A percentile compares a stretch with the other conserved stretches of the same genome.
Evolutionary conservation across 1,140 invertebrate genomes (phyloP).

Genomic region (Bombus haemorrhoidalis): DNA sequence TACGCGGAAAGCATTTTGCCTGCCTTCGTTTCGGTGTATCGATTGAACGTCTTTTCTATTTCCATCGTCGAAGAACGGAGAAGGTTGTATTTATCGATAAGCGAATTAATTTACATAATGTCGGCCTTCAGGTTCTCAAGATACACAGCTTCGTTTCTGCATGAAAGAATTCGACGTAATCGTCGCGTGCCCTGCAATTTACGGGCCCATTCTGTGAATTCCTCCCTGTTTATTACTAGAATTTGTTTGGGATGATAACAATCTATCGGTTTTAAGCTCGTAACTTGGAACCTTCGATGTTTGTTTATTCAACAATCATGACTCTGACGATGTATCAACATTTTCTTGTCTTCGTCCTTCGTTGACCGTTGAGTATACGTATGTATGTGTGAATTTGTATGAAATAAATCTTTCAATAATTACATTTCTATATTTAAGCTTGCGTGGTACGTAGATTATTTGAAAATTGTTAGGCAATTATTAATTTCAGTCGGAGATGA

Average conservation of each 20-base stretch:
- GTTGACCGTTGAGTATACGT: neutral
- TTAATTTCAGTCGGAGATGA: neutral
- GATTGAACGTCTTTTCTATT: slow-evolving; percentile 18
- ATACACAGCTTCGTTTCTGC: slow-evolving; percentile 24
- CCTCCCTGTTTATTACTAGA: neutral
- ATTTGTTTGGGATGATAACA: neutral
- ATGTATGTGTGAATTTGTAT: neutral
- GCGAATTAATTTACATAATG: slow-evolving; percentile 47
- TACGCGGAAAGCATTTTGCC: neutral
- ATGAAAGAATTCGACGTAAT: slow-evolving; percentile 44
- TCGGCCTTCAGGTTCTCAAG: slow-evolving; percentile 29
- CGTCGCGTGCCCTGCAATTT: slow-evolving; percentile 39
- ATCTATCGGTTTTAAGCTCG: neutral
- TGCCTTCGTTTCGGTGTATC: neutral
- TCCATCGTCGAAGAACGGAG: slow-evolving; percentile 20
- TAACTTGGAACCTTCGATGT: neutral
- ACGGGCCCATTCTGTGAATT: slow-evolving; percentile 9
- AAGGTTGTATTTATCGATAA: slow-evolving; percentile 46
- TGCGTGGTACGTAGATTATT: neutral
- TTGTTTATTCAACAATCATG: neutral
- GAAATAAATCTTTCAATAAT: no score
- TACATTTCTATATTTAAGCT: neutral
- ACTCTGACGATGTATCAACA: no score
- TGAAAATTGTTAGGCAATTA: neutral
- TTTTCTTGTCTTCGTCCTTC: neutral